Evolutionary conservation across 2,797 vertebrate species (phyloP).

Genomic region (Spinibarbus caldwelli): DNA sequence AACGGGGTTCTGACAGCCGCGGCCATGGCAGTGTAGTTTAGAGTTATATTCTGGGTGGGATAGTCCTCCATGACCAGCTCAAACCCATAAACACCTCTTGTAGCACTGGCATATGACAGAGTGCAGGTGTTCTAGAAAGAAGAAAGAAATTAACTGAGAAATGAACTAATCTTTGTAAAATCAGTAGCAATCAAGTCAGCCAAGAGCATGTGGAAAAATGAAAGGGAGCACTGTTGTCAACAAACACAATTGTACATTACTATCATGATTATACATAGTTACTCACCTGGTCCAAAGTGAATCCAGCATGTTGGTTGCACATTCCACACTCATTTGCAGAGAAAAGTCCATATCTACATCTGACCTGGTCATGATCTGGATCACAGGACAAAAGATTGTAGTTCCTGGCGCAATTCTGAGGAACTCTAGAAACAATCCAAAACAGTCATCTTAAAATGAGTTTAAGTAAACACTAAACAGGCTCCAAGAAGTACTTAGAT

Average conservation of each 20-base stretch:
- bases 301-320: neutral
- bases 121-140: constrained; percentile 60
- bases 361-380: constrained; percentile 22
- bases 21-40: constrained; percentile 56
- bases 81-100: neutral
- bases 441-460: neutral
- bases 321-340: constrained; percentile 24
- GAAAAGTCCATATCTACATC: constrained; percentile 11
- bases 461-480: no score
- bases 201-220: neutral
- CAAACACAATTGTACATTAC: no score
- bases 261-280: neutral
- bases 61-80: constrained; percentile 66
- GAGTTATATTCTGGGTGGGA: constrained; percentile 17
- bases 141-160: neutral
- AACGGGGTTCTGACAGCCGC: neutral
- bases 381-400: constrained; percentile 38
- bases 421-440: constrained; percentile 23
- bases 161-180: neutral
- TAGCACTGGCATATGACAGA: neutral
- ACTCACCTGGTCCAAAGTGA: constrained; percentile 58
- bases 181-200: neutral
- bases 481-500: neutral
- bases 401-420: constrained; percentile 38
- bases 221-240: neutral